Base-by-base conservation (phyloP, 2,797 vertebrate species). In the Gastrophryne carolinensis region DNA sequence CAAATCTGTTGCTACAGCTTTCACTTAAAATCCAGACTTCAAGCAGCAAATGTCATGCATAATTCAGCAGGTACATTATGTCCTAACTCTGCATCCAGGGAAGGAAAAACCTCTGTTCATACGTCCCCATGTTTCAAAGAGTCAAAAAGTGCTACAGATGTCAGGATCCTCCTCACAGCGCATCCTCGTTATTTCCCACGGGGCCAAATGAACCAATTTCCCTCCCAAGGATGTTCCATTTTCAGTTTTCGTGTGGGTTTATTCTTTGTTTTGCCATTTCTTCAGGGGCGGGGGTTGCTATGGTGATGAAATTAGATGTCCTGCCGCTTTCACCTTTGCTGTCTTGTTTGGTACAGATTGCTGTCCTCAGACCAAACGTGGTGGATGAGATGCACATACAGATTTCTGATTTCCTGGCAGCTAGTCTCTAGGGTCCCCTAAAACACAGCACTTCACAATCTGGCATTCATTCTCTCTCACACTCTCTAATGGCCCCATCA, bases 51-150 rank as follows among this genome's bases (percentile, higher is more conserved):
- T 44, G 84, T 86, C 79, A 78, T 94, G 90, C 95, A 96, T 96
- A 90, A 96, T 96, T 95, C 85, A 96, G 87, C 85, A 89, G 87
- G 87, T 90, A 89, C 87, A 90, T 88, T 92, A 88, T 92, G 90
- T 91, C 92, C 87, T 87, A 84, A 85, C 81, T 78, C 77, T 76
- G 58, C 15, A 82, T 82, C 85, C 80, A 84, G 80, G 79, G 72
- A 70, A 62, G 21, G 58, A 52, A 73, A 75, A 30, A 19, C 13
- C 24, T 69, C 88, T 82, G 86, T 85, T 80, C 81, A 88, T 82
- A 83, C 78, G 56, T 84, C 80, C 78, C 83, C 86, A 86, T 87
- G 72, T 91, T 88, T 79, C 75, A 82, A 81, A 83, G 84, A 92
- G 86, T 87, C 86, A 84, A 88, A 87, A 90, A 89, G 84, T 83